Evolutionary conservation across 2,888 invertebrate genomes (phyloP), one percentile per base, ranked within the genome.

Genomic region (Diogma glabrata): DNA sequence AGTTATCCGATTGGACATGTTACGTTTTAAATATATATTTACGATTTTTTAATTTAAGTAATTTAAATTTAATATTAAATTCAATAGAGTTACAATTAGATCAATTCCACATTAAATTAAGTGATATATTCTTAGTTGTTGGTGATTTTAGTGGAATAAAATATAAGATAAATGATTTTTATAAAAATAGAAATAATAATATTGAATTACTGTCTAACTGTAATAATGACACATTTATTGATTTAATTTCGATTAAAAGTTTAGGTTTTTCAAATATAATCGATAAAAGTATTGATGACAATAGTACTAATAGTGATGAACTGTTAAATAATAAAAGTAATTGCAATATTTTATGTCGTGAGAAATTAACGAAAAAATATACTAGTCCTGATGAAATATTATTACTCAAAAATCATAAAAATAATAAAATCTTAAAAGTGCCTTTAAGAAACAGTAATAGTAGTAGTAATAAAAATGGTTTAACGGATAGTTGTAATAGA

Each of bases 61-160:
- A 48, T 45, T 9, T 33, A 43, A 48, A 38, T 51, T 43, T 38
- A 38, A 28, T 26, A 48, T 16, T 46, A 10, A 43, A 46, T 47
- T 8, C 19, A 48, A 48, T 48, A 33, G 33, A 48, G 8, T 20
- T 33, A 33, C 30, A 19, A 48, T 33, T 48, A 19, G 36, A 46
- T 10, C 3, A 23, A 48, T 22, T 33, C 20, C 22, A 33, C 30
- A 17, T 30, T 49, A 24, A 22, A 43, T 20, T 52, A 48, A 43
- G 61, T 43, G 64, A 64, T 52, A 56, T 60, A 52, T 57, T 64
- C 45, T 54, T 67, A 50, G 59, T 66, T 30, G 61, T 66, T 47
- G 64, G 64, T 5, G 70, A 69, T 62, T 67, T 65, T 58, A 62
- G 64, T 9, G 56, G 58, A 49, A 56, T 61, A 47, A 38, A 54